These are phyloP conservation scores for Polyergus mexicanus DNA, from an alignment of 1,140 invertebrate genomes.

Conservation along the genomic window DNA sequence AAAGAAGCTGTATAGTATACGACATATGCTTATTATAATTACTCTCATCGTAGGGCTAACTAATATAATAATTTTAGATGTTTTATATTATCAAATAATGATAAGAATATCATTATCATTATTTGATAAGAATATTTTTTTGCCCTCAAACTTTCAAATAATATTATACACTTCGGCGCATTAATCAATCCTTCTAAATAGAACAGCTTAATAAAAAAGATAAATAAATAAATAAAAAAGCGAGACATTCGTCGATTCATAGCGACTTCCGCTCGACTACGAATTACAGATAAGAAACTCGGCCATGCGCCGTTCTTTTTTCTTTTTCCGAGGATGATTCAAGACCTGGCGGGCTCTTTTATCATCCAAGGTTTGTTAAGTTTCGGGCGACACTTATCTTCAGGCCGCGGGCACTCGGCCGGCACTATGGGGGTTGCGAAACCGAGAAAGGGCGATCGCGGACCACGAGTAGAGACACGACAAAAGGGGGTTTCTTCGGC, in stretches of 20 bases:
- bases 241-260: not conserved
- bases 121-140: too few relatives aligned
- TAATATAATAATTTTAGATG: not conserved
- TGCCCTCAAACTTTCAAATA: too few relatives aligned
- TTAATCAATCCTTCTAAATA: not conserved
- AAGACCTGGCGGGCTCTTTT: conserved; percentile 67
- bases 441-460: conserved; percentile 40
- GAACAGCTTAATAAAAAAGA: not conserved
- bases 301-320: conserved; percentile 34
- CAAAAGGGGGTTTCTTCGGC: conserved; percentile 33
- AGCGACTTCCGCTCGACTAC: not conserved
- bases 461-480: conserved; percentile 57
- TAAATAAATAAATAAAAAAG: not conserved
- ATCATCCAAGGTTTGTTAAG: conserved; percentile 82
- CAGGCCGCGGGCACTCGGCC: conserved; percentile 74
- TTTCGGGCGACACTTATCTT: conserved; percentile 83
- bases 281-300: conserved; percentile 56
- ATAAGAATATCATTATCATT: not conserved
- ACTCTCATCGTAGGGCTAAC: not conserved
- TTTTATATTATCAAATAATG: conserved; percentile 1
- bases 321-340: conserved; percentile 49
- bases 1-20: not conserved
- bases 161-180: not conserved
- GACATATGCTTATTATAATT: not conserved
- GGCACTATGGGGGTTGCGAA: conserved; percentile 61